A percentile compares a stretch with the other conserved stretches of the same genome.
Evolutionary conservation across 2,888 invertebrate genomes (phyloP).

Genomic region (Himalopsyche anomala): DNA sequence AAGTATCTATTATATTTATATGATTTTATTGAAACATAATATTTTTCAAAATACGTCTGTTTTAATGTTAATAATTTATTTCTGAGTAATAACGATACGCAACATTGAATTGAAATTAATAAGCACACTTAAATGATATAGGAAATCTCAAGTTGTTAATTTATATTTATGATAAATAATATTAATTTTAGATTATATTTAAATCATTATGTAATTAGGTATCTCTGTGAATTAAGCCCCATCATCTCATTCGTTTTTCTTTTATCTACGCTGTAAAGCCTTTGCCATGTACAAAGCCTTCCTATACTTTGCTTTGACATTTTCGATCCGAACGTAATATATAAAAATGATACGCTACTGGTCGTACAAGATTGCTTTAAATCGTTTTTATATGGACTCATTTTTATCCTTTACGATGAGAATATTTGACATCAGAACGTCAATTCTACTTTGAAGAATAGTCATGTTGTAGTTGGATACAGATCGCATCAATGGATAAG

Average conservation of each 20-base stretch:
- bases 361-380: conserved; percentile 11
- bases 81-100: too few species aligned
- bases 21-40: too few species aligned
- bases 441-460: conserved; percentile 6
- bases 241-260: background rate
- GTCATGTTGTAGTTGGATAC: background rate
- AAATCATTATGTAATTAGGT: too few species aligned
- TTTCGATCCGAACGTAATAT: conserved; percentile 11
- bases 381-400: conserved; percentile 26
- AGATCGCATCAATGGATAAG: background rate
- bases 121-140: background rate
- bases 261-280: background rate
- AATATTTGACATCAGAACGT: conserved; percentile 4
- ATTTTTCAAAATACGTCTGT: too few species aligned
- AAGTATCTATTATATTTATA: too few species aligned
- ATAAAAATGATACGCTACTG: conserved; percentile 13
- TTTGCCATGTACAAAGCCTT: conserved; percentile 8
- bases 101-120: background rate
- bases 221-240: too few species aligned
- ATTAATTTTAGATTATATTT: background rate
- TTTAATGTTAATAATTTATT: too few species aligned
- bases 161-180: too few species aligned
- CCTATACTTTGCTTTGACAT: conserved; percentile 15
- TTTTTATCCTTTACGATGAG: conserved; percentile 17
- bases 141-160: background rate